Percentiles rank a stretch among this genome's conserved stretches.
Conservation (phyloP, 1,140 invertebrate genomes). For the Drosophila trapezifrons region DNA sequence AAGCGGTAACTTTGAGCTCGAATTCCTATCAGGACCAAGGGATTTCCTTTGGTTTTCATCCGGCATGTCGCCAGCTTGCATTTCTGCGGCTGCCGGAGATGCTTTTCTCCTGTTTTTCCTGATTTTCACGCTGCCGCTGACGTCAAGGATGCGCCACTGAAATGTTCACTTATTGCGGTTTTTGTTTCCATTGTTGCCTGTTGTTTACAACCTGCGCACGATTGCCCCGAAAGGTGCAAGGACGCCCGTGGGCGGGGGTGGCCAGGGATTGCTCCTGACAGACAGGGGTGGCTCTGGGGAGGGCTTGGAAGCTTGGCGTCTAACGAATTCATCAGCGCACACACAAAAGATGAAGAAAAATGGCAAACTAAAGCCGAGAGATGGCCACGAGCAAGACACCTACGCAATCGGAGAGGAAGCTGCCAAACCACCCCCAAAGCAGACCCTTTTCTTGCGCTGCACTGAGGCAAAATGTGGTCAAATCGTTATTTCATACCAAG, state of each 20-base stretch:
- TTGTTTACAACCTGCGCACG: conserved; percentile 44
- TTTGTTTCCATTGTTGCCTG: conserved; percentile 30
- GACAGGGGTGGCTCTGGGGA: background rate
- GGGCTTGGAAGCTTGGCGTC: background rate
- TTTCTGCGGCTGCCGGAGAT: conserved; percentile 3
- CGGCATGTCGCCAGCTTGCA: conserved; percentile 21
- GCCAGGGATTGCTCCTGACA: too few relatives aligned
- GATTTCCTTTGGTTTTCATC: conserved; percentile 1
- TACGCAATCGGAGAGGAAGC: conserved; percentile 44
- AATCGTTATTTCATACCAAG: background rate
- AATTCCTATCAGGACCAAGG: background rate
- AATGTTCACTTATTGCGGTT: conserved; percentile 48
- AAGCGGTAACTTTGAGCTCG: background rate
- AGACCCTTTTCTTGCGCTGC: background rate
- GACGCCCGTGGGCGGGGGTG: conserved; percentile 7
- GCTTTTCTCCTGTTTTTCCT: conserved; percentile 4
- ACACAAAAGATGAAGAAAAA: conserved; percentile 54
- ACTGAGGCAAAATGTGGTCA: conserved; percentile 1
- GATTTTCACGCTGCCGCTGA: conserved; percentile 27
- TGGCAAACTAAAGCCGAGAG: conserved; percentile 44
- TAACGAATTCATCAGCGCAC: conserved; percentile 46
- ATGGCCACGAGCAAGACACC: conserved; percentile 44
- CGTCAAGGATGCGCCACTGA: conserved; percentile 42
- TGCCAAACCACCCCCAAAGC: conserved; percentile 1
- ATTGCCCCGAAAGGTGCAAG: conserved; percentile 42